Base-by-base conservation (phyloP, 2,888 invertebrate species). In the Leptodirus hochenwartii region DNA sequence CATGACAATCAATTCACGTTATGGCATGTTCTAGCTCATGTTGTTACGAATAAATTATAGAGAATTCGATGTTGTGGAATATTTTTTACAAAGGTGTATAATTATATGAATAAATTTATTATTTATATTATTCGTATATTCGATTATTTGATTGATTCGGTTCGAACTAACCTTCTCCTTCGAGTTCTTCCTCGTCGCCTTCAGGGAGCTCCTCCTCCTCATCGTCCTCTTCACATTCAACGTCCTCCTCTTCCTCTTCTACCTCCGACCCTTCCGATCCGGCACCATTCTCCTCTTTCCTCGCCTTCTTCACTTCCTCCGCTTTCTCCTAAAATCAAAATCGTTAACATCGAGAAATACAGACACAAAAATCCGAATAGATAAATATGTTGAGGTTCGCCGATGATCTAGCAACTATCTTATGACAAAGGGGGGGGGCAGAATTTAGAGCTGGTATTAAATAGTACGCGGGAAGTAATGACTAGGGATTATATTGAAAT, bases 211-310 rank as follows among this genome's bases (percentile, higher is more conserved):
- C 57, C 29, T 57, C 57, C 34, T 57, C 57, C 10, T 56, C 56
- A 29, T 55, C 56, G 29, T 56, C 56, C 36, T 56, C 57, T 33
- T 54, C 55, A 31, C 51, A 51, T 30, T 53, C 53, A 27, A 47
- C 66, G 37, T 66, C 68, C 33, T 54, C 66, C 37, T 66, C 68
- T 34, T 72, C 74, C 34, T 73, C 74, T 28, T 73, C 74, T 41
- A 75, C 65, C 34, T 65, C 65, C 37, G 60, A 56, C 10, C 59
- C 60, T 25, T 62, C 61, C 35, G 69, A 69, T 15, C 69, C 71
- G 32, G 70, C 74, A 17, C 76, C 77, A 46, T 78, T 77, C 50
- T 78, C 77, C 49, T 77, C 77, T 59, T 76, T 78, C 62, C 74
- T 75, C 58, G 72, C 70, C 59, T 78, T 78, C 61, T 79, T 79